Percentiles rank a stretch among this genome's conserved stretches.
Evolutionary conservation across 1,140 invertebrate species (phyloP).

Genomic region (Bombus picipes): DNA sequence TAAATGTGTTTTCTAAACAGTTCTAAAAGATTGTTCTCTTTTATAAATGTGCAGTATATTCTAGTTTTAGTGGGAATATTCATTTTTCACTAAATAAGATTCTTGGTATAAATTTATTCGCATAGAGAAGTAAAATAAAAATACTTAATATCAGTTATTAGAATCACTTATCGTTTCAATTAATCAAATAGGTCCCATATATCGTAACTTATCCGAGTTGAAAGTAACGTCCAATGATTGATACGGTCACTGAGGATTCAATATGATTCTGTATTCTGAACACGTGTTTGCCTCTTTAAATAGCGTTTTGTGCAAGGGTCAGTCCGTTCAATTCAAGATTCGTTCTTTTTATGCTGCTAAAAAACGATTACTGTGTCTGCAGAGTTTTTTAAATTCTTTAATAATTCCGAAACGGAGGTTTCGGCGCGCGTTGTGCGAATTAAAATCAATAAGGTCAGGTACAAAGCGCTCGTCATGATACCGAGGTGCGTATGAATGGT

Average conservation of each 20-base stretch:
- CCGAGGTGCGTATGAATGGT: background rate
- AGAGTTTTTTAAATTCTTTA: constrained; percentile 14
- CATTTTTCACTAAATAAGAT: background rate
- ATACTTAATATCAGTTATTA: background rate
- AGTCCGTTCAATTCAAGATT: constrained; percentile 21
- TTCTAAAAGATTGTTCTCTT: background rate
- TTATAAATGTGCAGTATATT: background rate
- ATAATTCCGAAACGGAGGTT: background rate
- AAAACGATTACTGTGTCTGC: background rate
- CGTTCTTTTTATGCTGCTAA: background rate
- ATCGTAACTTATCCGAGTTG: constrained; percentile 38
- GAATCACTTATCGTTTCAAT: background rate
- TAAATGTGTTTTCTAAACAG: no score
- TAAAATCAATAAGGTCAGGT: constrained; percentile 15
- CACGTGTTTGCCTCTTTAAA: constrained; percentile 28
- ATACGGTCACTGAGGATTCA: constrained; percentile 32
- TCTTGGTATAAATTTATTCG: background rate
- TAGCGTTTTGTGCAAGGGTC: constrained; percentile 36
- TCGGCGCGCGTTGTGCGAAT: constrained; percentile 6
- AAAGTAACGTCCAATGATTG: constrained; percentile 20
- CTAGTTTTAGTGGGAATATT: background rate
- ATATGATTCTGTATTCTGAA: constrained; percentile 21
- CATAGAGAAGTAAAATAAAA: background rate
- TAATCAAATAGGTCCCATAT: constrained; percentile 34
- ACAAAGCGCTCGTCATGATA: background rate